Base-by-base conservation (phyloP, 2,797 vertebrate species). In the Tachyglossus aculeatus region DNA sequence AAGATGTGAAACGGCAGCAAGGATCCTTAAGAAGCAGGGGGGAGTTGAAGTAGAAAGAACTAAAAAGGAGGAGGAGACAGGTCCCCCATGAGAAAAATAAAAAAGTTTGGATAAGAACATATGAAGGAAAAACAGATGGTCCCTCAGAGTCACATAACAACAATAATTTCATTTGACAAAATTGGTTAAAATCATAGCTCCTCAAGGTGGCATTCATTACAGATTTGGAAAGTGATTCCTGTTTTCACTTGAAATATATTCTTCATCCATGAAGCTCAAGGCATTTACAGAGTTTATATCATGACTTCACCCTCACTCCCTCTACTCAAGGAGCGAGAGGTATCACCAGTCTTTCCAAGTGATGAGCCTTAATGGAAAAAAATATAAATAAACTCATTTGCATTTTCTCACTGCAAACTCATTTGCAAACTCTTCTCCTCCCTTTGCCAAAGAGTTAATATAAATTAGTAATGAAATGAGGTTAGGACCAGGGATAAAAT, bases 241-340 rank as follows among this genome's bases (percentile, higher is more conserved):
- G 22, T 66, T 50, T 61, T 51, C 12, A 29, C 29, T 67, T 39
- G 32, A 13, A 27, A 53, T 54, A 58, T 19, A 48, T 51, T 47
- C 52, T 56, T 67, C 29, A 66, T 54, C 33, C 53, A 64, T 52
- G 60, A 67, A 55, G 53, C 54, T 47, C 18, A 43, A 44, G 63
- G 74, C 60, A 53, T 70, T 69, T 62, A 22, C 27, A 58, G 38
- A 44, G 74, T 71, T 71, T 62, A 55, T 60, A 65, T 72, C 77
- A 50, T 31, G 41, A 74, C 58, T 24, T 51, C 41, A 40, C 61
- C 58, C n/a, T 7, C 14, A 24, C 44, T 74, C 50, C 60, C 53
- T 16, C n/a, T n/a, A n/a, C n/a, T n/a, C n/a, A n/a, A 50, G 53
- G 56, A 71, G 50, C 71, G 16, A 47, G 1, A 71, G 66, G 57